Conservation (phyloP, 2,113 vertebrate genomes). For the Colaptes auratus region DNA sequence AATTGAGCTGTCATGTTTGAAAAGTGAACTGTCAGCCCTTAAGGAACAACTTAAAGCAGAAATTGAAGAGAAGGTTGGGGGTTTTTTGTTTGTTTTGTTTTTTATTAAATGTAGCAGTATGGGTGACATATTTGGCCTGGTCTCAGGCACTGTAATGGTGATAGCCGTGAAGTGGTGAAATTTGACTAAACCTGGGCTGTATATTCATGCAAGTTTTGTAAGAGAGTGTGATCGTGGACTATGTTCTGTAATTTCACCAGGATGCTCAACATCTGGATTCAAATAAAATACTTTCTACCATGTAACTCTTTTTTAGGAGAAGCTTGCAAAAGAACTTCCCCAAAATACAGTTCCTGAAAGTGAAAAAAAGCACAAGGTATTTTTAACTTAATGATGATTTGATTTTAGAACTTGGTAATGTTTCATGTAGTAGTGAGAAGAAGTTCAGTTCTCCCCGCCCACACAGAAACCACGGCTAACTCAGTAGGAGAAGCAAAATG, state of each 20-base stretch:
- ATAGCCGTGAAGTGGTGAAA: not conserved
- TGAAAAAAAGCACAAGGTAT: constrained; percentile 75
- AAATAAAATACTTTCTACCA: not conserved
- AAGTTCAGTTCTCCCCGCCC: too few relatives aligned
- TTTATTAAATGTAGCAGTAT: not conserved
- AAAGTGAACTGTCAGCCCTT: constrained; percentile 77
- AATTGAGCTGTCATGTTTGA: constrained; percentile 76
- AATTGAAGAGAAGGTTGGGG: constrained; percentile 83
- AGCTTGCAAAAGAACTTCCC: constrained; percentile 55
- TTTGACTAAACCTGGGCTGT: not conserved
- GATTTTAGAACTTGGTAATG: not conserved
- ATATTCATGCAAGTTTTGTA: not conserved
- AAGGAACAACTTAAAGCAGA: constrained; percentile 80
- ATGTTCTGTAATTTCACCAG: not conserved
- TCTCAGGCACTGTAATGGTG: not conserved
- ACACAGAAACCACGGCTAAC: too few relatives aligned
- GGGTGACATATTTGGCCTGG: not conserved
- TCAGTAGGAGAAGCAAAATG: too few relatives aligned
- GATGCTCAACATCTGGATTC: not conserved
- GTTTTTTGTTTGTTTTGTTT: not conserved
- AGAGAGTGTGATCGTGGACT: not conserved
- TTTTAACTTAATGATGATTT: not conserved
- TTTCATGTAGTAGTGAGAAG: not conserved
- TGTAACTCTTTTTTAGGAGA: constrained; percentile 68
- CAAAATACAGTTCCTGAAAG: constrained; percentile 36